Evolutionary conservation across 2,797 vertebrate species (phyloP).

Genomic region (Sebastes matsubarae): DNA sequence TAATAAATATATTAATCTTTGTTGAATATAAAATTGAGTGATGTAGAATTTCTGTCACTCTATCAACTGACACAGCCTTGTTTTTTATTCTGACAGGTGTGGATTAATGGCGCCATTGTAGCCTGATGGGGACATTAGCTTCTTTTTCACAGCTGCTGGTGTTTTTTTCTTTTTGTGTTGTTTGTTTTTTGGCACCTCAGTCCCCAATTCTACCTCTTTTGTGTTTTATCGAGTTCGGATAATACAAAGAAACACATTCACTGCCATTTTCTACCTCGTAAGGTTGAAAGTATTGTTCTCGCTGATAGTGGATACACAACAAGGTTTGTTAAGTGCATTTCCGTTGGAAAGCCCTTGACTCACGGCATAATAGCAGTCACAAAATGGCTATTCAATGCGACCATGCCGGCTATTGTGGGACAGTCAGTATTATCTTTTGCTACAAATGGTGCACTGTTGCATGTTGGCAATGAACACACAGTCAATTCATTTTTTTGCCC

Average conservation of each 20-base stretch:
- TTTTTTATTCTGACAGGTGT: conserved; percentile 29
- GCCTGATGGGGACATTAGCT: neutral
- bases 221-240: conserved; percentile 3
- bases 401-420: neutral
- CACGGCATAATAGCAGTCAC: neutral
- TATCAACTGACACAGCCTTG: conserved; percentile 4
- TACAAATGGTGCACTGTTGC: conserved; percentile 22
- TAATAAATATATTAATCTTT: conserved; percentile 36
- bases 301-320: neutral
- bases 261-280: neutral
- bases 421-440: conserved; percentile 29
- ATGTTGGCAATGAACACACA: conserved; percentile 14
- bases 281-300: neutral
- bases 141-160: neutral
- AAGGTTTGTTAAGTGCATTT: neutral
- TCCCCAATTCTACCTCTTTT: neutral
- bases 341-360: neutral
- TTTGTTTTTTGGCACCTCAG: conserved; percentile 1
- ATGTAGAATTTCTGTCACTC: conserved; percentile 30
- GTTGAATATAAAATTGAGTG: conserved; percentile 33
- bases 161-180: neutral
- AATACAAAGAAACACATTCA: neutral
- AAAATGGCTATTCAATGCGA: neutral
- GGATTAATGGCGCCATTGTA: conserved; percentile 21
- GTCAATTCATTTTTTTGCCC: conserved; percentile 5